Conservation (phyloP, 2,113 vertebrate species). For the Myrmophylax atrothorax region DNA sequence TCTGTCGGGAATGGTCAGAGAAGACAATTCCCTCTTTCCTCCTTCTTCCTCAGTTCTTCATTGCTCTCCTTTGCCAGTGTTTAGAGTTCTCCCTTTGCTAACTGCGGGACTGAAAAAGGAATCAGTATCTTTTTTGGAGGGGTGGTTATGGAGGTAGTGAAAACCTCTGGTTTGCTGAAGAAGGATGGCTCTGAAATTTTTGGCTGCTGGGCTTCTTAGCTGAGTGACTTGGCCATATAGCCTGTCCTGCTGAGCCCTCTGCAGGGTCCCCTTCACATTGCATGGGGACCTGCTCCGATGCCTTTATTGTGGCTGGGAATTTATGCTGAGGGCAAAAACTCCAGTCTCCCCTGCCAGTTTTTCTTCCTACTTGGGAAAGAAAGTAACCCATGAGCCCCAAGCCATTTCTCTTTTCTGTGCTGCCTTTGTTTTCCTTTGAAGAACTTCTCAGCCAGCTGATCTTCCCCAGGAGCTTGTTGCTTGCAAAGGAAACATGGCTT, state of each 20-base stretch:
- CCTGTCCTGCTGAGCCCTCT: constrained; percentile 42
- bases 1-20: not conserved
- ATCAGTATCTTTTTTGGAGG: not conserved
- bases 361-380: not conserved
- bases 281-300: not conserved
- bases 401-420: not conserved
- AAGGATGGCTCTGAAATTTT: not conserved
- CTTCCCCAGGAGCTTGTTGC: not conserved
- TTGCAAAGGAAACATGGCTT: not conserved
- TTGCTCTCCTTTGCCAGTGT: not conserved
- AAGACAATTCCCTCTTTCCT: not conserved
- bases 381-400: not conserved
- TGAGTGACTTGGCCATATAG: not conserved
- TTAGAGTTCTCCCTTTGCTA: not conserved
- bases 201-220: not conserved
- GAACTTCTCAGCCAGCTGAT: not conserved
- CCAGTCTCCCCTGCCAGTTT: not conserved
- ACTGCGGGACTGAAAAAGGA: not conserved
- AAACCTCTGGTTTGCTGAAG: not conserved
- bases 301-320: rapidly evolving
- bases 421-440: not conserved
- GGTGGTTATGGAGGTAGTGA: not conserved
- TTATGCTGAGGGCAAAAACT: not conserved
- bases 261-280: constrained; percentile 17
- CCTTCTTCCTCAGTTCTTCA: not conserved